These are phyloP conservation scores for Parambassis ranga DNA, from an alignment of 2,797 vertebrate species.

Conservation along the genomic window DNA sequence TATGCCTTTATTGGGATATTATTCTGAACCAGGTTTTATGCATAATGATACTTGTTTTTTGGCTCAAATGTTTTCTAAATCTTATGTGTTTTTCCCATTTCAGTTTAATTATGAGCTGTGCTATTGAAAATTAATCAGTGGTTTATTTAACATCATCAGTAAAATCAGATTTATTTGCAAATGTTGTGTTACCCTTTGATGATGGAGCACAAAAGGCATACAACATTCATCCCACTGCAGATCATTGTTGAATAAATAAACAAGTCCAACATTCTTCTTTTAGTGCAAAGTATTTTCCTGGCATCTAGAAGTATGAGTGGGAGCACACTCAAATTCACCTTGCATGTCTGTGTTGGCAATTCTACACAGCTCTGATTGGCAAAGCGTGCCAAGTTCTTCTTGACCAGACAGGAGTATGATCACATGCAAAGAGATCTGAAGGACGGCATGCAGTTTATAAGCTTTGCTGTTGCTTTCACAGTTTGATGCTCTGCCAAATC, in stretches of 20 bases:
- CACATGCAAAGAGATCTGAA: conserved; percentile 4
- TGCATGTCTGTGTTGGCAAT: conserved; percentile 13
- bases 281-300: background rate
- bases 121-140: background rate
- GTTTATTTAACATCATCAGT: background rate
- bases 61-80: background rate
- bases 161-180: no score
- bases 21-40: background rate
- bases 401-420: background rate
- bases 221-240: background rate
- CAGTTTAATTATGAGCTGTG: background rate
- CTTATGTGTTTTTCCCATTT: background rate
- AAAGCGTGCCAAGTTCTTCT: conserved; percentile 3
- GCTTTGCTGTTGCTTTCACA: background rate
- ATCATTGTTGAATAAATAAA: background rate
- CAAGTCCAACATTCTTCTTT: background rate
- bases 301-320: background rate
- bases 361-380: conserved; percentile 24
- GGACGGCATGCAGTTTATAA: background rate
- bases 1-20: background rate
- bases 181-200: background rate
- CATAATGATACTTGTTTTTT: background rate
- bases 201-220: background rate
- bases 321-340: background rate
- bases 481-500: background rate